These are phyloP conservation scores for Trypoxylon attenuatum DNA, from an alignment of 2,888 invertebrate genomes.

Conservation along the genomic window DNA sequence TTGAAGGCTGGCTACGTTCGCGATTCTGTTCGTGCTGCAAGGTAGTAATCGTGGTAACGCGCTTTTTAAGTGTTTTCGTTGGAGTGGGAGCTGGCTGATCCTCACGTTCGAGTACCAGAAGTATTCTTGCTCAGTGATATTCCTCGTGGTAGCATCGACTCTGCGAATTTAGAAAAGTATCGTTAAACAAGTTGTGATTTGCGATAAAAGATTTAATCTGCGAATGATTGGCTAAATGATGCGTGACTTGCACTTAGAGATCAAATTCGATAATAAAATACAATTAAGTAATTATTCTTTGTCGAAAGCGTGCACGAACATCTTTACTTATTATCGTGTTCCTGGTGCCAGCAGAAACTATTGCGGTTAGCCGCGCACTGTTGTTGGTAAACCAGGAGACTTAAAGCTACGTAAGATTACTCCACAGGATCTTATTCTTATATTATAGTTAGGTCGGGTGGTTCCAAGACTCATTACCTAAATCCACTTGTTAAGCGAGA, in stretches of 20 bases:
- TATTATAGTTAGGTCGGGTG: too few species aligned
- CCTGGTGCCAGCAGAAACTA: neutral
- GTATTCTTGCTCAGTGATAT: too few species aligned
- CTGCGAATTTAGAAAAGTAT: neutral
- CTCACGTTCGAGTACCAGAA: too few species aligned
- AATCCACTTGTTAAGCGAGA: constrained; percentile 42
- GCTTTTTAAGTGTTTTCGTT: too few species aligned
- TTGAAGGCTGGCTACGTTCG: too few species aligned
- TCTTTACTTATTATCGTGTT: too few species aligned
- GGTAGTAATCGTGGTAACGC: too few species aligned
- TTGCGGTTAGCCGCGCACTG: neutral
- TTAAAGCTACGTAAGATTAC: neutral
- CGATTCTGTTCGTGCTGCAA: too few species aligned
- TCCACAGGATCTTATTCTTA: neutral
- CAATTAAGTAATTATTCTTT: too few species aligned
- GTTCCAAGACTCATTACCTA: constrained; percentile 18
- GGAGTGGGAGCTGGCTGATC: too few species aligned
- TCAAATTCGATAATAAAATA: neutral
- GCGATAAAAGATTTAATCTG: neutral
- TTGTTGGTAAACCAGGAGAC: neutral
- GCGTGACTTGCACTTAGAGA: neutral
- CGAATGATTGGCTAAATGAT: neutral
- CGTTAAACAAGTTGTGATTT: neutral
- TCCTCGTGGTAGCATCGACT: too few species aligned
- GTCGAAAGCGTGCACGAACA: too few species aligned